Evolutionary conservation across 2,113 vertebrate species (phyloP).

Genomic region (Nothobranchius furzeri): DNA sequence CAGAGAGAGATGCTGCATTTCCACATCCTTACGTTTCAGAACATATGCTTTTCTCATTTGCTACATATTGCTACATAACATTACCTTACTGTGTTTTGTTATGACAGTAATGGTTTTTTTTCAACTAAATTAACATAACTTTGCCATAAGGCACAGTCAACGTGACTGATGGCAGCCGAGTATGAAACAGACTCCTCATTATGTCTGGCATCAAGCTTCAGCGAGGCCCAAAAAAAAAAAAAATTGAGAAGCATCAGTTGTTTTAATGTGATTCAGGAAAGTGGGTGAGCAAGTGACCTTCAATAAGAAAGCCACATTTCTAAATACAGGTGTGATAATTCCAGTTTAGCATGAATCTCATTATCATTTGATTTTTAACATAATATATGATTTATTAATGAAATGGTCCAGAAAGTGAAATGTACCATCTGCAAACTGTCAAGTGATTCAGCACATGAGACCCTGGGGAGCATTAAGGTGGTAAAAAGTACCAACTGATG

Average conservation of each 20-base stretch:
- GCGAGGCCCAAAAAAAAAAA: background rate
- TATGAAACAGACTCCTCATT: background rate
- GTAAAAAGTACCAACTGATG: background rate
- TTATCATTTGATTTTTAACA: background rate
- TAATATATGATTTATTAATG: background rate
- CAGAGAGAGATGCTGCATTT: background rate
- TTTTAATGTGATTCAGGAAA: background rate
- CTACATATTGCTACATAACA: background rate
- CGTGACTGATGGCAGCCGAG: background rate
- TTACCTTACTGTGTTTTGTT: background rate
- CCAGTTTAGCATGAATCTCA: background rate
- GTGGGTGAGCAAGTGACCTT: background rate
- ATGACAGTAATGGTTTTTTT: background rate
- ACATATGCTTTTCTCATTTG: background rate
- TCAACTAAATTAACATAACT: background rate
- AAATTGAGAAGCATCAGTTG: background rate
- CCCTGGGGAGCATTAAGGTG: background rate
- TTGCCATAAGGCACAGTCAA: slow-evolving; percentile 1
- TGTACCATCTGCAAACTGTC: background rate
- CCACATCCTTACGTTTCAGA: too few relatives aligned
- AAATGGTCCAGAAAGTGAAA: background rate
- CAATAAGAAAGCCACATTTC: slow-evolving; percentile 4
- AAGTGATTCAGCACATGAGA: background rate
- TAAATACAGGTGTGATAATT: background rate
- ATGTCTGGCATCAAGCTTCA: background rate